phyloP scores from a whole-genome alignment of 2,113 vertebrate genomes.

The Bettongia penicillata region DNA sequence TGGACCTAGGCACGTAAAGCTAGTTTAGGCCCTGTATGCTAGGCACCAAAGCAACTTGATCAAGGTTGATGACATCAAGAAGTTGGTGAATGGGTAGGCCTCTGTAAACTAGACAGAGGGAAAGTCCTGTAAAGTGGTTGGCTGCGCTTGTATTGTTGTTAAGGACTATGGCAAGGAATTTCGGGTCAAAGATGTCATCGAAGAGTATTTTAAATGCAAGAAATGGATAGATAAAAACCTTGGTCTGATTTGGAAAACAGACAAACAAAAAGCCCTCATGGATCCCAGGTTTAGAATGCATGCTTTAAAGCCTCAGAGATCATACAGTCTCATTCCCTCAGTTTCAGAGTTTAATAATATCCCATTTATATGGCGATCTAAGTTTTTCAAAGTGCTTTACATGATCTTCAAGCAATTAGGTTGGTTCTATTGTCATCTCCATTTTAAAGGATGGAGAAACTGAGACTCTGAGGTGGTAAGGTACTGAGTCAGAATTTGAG shows the following conservation, averaged over 20 bases:
- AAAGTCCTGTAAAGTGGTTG: background rate
- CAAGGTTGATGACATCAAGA: background rate
- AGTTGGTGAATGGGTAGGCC: background rate
- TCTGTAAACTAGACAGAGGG: background rate
- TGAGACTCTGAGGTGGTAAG: background rate
- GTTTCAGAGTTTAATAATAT: background rate
- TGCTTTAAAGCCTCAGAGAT: background rate
- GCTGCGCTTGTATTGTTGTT: background rate
- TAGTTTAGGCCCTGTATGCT: background rate
- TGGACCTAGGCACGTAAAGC: no score
- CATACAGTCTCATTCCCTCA: background rate
- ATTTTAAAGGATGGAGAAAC: conserved; percentile 11
- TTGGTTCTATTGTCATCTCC: background rate
- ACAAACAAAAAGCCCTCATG: background rate
- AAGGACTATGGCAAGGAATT: background rate
- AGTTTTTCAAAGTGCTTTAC: background rate
- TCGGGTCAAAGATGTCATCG: no score
- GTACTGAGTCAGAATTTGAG: conserved; percentile 14
- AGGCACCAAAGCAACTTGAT: background rate
- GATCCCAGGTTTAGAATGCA: background rate
- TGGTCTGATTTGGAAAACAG: no score
- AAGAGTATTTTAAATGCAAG: no score
- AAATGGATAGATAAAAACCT: no score
- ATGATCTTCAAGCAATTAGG: background rate
- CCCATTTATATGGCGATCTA: background rate